These are phyloP conservation scores for Notospermus geniculatus DNA, from an alignment of 1,140 invertebrate genomes.

Conservation along the genomic window DNA sequence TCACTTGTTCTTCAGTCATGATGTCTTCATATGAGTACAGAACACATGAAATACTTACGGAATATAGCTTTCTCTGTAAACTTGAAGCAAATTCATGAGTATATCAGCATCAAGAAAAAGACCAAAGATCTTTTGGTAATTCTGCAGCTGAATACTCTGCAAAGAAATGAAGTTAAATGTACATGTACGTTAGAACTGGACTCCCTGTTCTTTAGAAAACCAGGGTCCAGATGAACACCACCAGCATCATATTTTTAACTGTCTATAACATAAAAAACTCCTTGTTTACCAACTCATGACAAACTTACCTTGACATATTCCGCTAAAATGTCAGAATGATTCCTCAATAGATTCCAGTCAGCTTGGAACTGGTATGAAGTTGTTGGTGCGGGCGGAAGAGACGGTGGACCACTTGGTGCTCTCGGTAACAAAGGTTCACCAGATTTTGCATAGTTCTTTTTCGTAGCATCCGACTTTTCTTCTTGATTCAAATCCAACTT, in stretches of 20 bases:
- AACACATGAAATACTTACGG: constrained; percentile 27
- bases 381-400: constrained; percentile 29
- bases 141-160: constrained; percentile 35
- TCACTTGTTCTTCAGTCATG: background rate
- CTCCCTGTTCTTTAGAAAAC: too few species aligned
- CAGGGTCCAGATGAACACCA: too few species aligned
- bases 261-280: background rate
- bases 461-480: background rate
- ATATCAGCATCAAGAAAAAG: constrained; percentile 50
- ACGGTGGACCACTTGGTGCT: constrained; percentile 10
- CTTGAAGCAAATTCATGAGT: constrained; percentile 41
- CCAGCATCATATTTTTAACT: too few species aligned
- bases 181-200: too few species aligned
- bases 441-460: constrained; percentile 21
- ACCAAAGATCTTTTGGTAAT: constrained; percentile 46
- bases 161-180: too few species aligned
- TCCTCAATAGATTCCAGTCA: constrained; percentile 54
- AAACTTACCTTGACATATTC: constrained; percentile 43
- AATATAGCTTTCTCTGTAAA: constrained; percentile 34
- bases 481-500: background rate
- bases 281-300: background rate
- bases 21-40: background rate
- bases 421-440: constrained; percentile 41
- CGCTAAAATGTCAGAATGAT: constrained; percentile 40
- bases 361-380: constrained; percentile 51